Conservation (phyloP, 2,797 vertebrate genomes). For the Malurus leucopterus region DNA sequence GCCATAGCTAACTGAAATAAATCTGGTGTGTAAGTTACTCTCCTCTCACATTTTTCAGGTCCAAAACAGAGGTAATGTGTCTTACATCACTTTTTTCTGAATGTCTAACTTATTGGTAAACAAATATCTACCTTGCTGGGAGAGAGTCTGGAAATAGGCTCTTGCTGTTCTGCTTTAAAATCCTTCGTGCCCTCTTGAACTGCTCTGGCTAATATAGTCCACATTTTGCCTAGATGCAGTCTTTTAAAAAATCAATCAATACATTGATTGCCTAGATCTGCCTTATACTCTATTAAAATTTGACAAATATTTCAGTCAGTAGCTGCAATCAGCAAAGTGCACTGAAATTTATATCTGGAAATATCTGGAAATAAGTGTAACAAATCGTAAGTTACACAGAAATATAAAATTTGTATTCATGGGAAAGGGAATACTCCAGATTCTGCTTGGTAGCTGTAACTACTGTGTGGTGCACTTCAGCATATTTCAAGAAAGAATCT, state of each 20-base stretch:
- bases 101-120: background rate
- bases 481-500: background rate
- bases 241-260: conserved; percentile 5
- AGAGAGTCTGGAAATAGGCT: background rate
- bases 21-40: background rate
- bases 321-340: conserved; percentile 36
- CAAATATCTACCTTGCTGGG: background rate
- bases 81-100: background rate
- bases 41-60: background rate
- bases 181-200: background rate
- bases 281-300: background rate
- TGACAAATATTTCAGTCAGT: conserved; percentile 32
- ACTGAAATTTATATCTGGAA: conserved; percentile 4
- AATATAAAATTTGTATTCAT: background rate
- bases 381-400: background rate
- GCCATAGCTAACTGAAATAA: background rate
- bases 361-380: background rate
- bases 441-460: background rate
- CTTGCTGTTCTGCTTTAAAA: background rate
- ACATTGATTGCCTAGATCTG: conserved; percentile 6
- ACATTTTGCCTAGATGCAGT: background rate
- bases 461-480: background rate
- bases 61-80: background rate
- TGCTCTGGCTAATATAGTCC: background rate
- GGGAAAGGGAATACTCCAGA: background rate